A percentile compares a stretch with the other conserved stretches of the same genome.
Conservation (phyloP, 2,797 vertebrate genomes). For the Anomalospiza imberbis region DNA sequence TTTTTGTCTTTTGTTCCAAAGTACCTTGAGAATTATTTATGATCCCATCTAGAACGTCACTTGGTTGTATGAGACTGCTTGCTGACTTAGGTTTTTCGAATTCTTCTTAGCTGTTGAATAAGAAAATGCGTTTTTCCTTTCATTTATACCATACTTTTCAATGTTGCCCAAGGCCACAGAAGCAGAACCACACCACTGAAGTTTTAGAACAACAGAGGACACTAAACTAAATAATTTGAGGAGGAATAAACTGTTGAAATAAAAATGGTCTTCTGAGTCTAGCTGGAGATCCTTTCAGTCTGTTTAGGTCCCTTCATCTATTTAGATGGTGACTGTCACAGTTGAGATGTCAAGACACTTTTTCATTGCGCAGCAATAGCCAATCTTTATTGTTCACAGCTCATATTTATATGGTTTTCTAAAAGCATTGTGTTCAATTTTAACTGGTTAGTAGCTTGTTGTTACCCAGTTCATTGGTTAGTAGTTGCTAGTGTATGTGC, state of each 20-base stretch:
- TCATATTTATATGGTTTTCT: not conserved
- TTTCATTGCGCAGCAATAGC: not conserved
- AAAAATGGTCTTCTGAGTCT: not conserved
- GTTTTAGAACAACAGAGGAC: not conserved
- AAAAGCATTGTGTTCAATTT: not conserved
- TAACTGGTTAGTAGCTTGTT: not conserved
- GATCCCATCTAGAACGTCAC: not conserved
- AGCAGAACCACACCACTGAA: not conserved
- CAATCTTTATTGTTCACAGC: not conserved
- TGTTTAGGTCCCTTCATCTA: not conserved
- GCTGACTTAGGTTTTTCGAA: not conserved
- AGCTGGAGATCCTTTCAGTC: not conserved
- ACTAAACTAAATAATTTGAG: not conserved
- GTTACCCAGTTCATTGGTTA: not conserved
- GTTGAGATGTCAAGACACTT: not conserved
- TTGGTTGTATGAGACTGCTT: not conserved
- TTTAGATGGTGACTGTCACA: not conserved
- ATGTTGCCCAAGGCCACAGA: not conserved
- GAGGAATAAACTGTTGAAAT: not conserved
- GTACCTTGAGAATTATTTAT: not conserved
- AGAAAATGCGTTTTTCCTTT: not conserved
- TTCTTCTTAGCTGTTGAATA: conserved; percentile 30
- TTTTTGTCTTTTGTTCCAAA: not conserved
- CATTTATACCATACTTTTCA: not conserved
- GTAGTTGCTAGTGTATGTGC: no score